These are phyloP conservation scores for Lagenorhynchus albirostris DNA, from an alignment of 2,113 vertebrate species.

Conservation along the genomic window DNA sequence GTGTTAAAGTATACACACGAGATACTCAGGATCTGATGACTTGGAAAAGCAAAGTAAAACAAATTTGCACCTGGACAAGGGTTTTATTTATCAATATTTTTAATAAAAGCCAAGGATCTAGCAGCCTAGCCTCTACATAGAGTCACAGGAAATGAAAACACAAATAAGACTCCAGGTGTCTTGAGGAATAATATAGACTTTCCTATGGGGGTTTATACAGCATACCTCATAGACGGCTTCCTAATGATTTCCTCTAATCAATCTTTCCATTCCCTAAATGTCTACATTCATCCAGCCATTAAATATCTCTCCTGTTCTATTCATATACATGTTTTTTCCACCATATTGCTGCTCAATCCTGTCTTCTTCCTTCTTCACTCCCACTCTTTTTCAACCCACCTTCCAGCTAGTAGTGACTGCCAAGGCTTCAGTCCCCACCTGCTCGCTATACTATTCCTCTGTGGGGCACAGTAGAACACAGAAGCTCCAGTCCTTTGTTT, in stretches of 20 bases:
- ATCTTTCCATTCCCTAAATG: neutral
- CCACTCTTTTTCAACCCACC: neutral
- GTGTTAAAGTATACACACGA: neutral
- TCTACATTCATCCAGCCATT: neutral
- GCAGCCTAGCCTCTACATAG: neutral
- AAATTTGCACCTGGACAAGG: neutral
- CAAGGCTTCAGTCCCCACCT: neutral
- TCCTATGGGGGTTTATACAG: neutral
- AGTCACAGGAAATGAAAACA: constrained; percentile 17
- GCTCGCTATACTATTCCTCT: neutral
- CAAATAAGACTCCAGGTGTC: neutral
- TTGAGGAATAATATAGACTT: neutral
- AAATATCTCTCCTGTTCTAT: neutral
- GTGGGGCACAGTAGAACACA: neutral
- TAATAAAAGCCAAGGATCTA: neutral
- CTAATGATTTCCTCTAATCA: neutral
- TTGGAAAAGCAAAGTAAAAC: constrained; percentile 22
- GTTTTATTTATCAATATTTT: constrained; percentile 21
- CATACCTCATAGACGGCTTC: neutral
- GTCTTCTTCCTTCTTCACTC: neutral
- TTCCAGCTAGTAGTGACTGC: neutral
- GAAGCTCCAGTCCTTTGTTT: neutral
- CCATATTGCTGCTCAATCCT: neutral
- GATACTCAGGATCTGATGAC: neutral
- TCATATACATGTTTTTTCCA: neutral